A percentile compares a stretch with the other conserved stretches of the same genome.
phyloP scores from a whole-genome alignment of 2,888 invertebrate genomes.

The Argyresthia goedartella region DNA sequence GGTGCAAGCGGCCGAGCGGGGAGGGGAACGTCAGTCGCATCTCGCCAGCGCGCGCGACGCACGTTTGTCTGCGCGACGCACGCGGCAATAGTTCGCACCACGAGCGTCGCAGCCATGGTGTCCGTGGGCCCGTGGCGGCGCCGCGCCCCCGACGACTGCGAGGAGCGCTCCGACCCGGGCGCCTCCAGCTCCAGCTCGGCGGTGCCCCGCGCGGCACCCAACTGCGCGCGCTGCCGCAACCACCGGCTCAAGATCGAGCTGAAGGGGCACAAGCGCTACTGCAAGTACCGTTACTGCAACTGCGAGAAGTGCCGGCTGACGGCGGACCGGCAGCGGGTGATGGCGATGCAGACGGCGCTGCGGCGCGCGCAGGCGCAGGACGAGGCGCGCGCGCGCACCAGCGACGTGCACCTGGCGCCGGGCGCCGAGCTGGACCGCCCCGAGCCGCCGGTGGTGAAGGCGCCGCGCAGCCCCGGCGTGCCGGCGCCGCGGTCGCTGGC shows the following conservation, averaged over 20 bases:
- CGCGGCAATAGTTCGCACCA: constrained; percentile 13
- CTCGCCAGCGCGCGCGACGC: constrained; percentile 50
- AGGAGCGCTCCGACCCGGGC: constrained; percentile 59
- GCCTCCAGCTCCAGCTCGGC: constrained; percentile 68
- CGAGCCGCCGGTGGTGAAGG: constrained; percentile 56
- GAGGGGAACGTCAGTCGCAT: constrained; percentile 29
- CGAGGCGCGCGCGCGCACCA: constrained; percentile 73
- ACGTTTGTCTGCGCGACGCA: constrained; percentile 37
- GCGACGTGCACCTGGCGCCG: constrained; percentile 48
- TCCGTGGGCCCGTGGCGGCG: constrained; percentile 63
- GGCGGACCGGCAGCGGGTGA: constrained; percentile 88
- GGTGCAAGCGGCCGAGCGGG: constrained; percentile 26
- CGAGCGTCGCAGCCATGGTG: constrained; percentile 33
- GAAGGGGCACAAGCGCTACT: constrained; percentile 94
- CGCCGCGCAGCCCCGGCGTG: constrained; percentile 43
- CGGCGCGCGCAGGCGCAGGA: constrained; percentile 89
- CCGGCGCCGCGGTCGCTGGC: constrained; percentile 39
- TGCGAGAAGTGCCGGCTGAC: constrained; percentile 91
- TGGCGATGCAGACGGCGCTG: constrained; percentile 90
- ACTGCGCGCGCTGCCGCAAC: constrained; percentile 93
- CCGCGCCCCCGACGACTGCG: constrained; percentile 58
- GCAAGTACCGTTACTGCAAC: constrained; percentile 85
- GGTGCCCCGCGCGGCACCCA: constrained; percentile 85
- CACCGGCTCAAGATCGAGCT: constrained; percentile 90
- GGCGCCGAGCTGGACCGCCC: constrained; percentile 58